These are phyloP conservation scores for Ameiurus melas DNA, from an alignment of 2,113 vertebrate genomes.

Conservation along the genomic window DNA sequence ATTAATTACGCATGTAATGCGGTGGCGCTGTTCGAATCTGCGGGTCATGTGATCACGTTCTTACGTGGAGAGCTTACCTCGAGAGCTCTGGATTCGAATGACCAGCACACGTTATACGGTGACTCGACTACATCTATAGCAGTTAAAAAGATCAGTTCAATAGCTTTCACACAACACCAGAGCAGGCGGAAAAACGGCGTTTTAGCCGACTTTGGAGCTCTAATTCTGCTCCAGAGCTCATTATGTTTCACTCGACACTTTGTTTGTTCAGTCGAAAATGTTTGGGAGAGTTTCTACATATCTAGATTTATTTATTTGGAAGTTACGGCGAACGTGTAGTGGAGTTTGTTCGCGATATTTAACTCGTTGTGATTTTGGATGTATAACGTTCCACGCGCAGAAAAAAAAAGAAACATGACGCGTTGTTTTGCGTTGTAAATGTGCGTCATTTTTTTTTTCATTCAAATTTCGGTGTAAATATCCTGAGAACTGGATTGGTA, in stretches of 20 bases:
- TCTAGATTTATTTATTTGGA: neutral
- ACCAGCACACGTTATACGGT: neutral
- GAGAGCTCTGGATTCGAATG: neutral
- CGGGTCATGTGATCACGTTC: neutral
- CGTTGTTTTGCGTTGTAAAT: neutral
- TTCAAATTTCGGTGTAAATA: too few species aligned
- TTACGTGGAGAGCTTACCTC: neutral
- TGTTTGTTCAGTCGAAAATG: neutral
- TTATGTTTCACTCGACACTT: neutral
- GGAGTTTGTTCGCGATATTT: too few species aligned
- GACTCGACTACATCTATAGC: neutral
- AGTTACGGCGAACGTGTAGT: too few species aligned
- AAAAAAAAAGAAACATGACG: neutral
- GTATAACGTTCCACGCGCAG: neutral
- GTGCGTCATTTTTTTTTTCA: neutral
- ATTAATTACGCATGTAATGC: too few species aligned
- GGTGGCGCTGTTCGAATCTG: too few species aligned
- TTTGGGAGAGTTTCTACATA: too few species aligned
- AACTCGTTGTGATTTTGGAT: neutral
- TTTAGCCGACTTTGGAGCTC: neutral
- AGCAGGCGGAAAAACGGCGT: neutral
- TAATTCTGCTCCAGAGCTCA: neutral
- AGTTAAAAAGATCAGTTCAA: neutral
- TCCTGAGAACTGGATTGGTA: neutral
- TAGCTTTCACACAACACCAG: neutral